Percentiles rank a stretch among this genome's conserved stretches.
Evolutionary conservation across 2,888 invertebrate species (phyloP).

Genomic region (Nymphalis polychloros): DNA sequence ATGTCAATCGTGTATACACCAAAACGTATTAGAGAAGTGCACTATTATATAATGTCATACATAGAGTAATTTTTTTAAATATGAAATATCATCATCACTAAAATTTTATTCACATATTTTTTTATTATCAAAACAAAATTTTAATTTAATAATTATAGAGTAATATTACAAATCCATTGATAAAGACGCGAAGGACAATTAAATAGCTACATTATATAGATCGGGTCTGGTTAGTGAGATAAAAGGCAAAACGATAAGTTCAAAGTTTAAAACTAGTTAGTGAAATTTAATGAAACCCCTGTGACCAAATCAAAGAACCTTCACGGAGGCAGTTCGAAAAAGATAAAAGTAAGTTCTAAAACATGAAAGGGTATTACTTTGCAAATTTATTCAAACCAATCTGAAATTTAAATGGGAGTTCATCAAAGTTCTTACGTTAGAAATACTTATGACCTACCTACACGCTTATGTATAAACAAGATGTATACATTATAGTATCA

Average conservation of each 20-base stretch:
- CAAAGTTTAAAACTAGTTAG: slow-evolving; percentile 30
- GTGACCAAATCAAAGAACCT: slow-evolving; percentile 41
- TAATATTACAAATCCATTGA: no score
- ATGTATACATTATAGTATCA: background rate
- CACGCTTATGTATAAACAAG: background rate
- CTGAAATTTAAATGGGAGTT: slow-evolving; percentile 75
- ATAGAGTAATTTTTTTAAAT: no score
- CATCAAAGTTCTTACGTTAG: slow-evolving; percentile 66
- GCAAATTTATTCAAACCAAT: slow-evolving; percentile 74
- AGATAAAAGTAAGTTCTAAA: slow-evolving; percentile 54
- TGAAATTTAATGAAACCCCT: slow-evolving; percentile 47
- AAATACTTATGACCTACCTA: slow-evolving; percentile 25
- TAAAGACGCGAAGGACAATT: background rate
- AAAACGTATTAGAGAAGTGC: no score
- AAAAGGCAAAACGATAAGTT: slow-evolving; percentile 8
- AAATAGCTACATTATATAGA: background rate
- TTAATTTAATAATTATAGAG: no score
- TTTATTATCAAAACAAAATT: no score
- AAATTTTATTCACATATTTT: no score
- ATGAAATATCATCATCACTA: no score
- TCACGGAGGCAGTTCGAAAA: slow-evolving; percentile 39
- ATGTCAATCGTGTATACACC: no score
- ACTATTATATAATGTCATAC: no score
- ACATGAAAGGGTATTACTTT: slow-evolving; percentile 63
- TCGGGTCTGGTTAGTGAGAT: slow-evolving; percentile 8